Evolutionary conservation across 2,113 vertebrate genomes (phyloP), one percentile per base, ranked within the genome.

Genomic region (Archilochus colubris): DNA sequence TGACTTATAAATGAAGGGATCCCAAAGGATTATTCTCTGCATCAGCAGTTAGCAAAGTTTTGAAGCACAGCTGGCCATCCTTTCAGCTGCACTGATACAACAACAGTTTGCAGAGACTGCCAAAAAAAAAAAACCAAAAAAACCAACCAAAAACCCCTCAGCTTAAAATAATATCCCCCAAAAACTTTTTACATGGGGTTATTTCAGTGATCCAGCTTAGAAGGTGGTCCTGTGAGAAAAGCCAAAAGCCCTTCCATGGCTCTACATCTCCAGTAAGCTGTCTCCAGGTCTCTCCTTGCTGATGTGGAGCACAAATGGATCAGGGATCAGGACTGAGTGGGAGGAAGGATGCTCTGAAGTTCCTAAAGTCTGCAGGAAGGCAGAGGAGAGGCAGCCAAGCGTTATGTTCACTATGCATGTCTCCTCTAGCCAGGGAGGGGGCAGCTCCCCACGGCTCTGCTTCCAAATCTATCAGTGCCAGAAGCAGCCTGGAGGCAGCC

Each of bases 401-500:
- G 30, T 86, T 76, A n/a, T 1, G 2, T 44, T 88, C 0, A 0
- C 28, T 40, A 9, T 31, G 50, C 16, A 6, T 25, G n/a, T 63
- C 64, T 54, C 48, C 53, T 54, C 36, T 31, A 38, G 44, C 36
- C 0, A 1, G 23, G 53, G 57, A 83, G 44, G 64, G 57, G 61
- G 33, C 76, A 68, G 86, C 28, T 92, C 84, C 78, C 55, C 2
- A 1, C 0, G 6, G 40, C 46, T 81, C 85, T 78, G 53, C 85
- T 93, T 88, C 87, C 82, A 63, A 88, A 86, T 74, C 82, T 22
- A 23, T 77, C 90, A 46, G 17, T 74, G 88, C 82, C 82, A 63
- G 68, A 3, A 0, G 92, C 95, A 90, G 82, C 68, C 91, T 84
- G 85, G 66, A 88, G 89, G 93, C 81, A 87, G 43, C 76, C 72